A percentile compares a stretch with the other conserved stretches of the same genome.
Conservation (phyloP, 2,888 invertebrate species). For the Dasypolia templi region DNA sequence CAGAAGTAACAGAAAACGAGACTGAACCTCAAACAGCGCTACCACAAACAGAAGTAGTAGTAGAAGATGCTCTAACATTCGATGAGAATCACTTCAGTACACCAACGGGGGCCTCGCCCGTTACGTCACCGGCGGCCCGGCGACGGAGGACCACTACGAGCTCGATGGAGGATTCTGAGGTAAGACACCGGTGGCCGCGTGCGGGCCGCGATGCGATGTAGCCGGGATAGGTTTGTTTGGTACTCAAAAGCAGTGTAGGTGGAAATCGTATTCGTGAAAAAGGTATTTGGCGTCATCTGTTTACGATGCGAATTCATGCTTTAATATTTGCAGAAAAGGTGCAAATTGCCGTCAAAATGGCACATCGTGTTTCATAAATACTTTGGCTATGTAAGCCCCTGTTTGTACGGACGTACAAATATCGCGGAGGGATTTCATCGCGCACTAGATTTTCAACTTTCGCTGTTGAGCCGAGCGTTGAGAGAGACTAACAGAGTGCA, state of each 20-base stretch:
- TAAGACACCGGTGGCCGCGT: slow-evolving; percentile 77
- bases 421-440: too few relatives aligned
- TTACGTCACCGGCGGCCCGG: slow-evolving; percentile 70
- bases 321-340: too few relatives aligned
- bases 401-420: too few relatives aligned
- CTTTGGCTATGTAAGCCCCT: background rate
- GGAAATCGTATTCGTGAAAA: slow-evolving; percentile 6
- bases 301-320: slow-evolving; percentile 4
- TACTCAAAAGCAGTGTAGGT: slow-evolving; percentile 22
- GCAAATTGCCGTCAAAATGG: background rate
- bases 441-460: too few relatives aligned
- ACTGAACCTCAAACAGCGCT: slow-evolving; percentile 52
- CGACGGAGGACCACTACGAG: slow-evolving; percentile 78
- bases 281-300: slow-evolving; percentile 16
- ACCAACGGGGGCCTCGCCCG: slow-evolving; percentile 81
- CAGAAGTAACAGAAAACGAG: slow-evolving; percentile 34
- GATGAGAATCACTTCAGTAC: slow-evolving; percentile 90
- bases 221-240: slow-evolving; percentile 49
- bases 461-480: too few relatives aligned
- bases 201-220: slow-evolving; percentile 73
- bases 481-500: too few relatives aligned
- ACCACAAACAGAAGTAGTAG: slow-evolving; percentile 65
- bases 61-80: slow-evolving; percentile 77
- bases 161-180: slow-evolving; percentile 87
- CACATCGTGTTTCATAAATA: background rate